These are phyloP conservation scores for Apotomis turbidana DNA, from an alignment of 2,888 invertebrate species.

Conservation along the genomic window DNA sequence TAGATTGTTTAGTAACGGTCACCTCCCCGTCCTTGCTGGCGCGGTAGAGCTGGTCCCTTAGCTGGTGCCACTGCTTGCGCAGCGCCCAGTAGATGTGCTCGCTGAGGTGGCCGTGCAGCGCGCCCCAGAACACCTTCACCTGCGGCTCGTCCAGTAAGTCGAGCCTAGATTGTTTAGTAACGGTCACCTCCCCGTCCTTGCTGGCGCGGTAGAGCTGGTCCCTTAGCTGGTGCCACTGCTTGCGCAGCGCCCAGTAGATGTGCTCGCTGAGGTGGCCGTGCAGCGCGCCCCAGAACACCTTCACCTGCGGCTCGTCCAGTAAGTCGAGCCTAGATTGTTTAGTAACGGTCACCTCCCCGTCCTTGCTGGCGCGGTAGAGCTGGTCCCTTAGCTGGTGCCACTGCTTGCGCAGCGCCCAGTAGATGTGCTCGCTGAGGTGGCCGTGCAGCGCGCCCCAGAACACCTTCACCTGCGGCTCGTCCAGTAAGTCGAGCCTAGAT, in stretches of 20 bases:
- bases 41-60: slow-evolving; percentile 61
- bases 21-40: slow-evolving; percentile 65
- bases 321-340: no score
- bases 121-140: slow-evolving; percentile 77
- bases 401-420: slow-evolving; percentile 69
- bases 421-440: slow-evolving; percentile 70
- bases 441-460: slow-evolving; percentile 77
- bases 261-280: slow-evolving; percentile 71
- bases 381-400: slow-evolving; percentile 64
- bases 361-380: slow-evolving; percentile 59
- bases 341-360: slow-evolving; percentile 64
- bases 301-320: slow-evolving; percentile 76
- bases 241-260: slow-evolving; percentile 71
- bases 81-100: slow-evolving; percentile 75
- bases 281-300: slow-evolving; percentile 76
- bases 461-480: slow-evolving; percentile 75
- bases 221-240: slow-evolving; percentile 64
- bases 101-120: slow-evolving; percentile 68
- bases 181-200: slow-evolving; percentile 63
- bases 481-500: no score
- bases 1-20: no score
- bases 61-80: slow-evolving; percentile 63
- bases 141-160: slow-evolving; percentile 78
- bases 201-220: slow-evolving; percentile 59
- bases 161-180: no score